phyloP scores from a whole-genome alignment of 2,888 invertebrate genomes.

The Aporophyla nigra region DNA sequence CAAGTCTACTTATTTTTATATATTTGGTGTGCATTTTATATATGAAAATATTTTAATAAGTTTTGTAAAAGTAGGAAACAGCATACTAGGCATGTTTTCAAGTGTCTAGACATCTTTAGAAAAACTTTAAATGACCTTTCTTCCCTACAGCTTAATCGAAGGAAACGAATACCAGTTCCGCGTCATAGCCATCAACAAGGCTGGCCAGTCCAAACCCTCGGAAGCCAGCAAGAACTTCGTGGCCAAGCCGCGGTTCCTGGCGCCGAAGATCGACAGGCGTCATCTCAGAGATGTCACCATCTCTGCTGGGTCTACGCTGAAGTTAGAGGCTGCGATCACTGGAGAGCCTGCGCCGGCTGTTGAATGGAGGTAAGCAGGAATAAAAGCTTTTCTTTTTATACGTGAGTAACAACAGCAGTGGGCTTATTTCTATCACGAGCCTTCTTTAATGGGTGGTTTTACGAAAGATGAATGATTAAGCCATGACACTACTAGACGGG shows the following conservation, averaged over 20 bases:
- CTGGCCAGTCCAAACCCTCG: conserved; percentile 98
- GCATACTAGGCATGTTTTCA: background rate
- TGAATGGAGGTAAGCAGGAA: conserved; percentile 93
- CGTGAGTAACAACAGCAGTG: background rate
- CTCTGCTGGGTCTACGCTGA: conserved; percentile 97
- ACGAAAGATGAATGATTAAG: background rate
- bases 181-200: conserved; percentile 98
- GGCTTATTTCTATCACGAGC: background rate
- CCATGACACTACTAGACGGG: background rate
- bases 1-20: background rate
- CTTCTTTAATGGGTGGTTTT: background rate
- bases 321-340: conserved; percentile 97
- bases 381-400: background rate
- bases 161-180: conserved; percentile 99
- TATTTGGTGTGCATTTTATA: background rate
- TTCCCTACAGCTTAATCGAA: conserved; percentile 93
- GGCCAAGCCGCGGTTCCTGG: conserved; percentile 96
- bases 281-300: conserved; percentile 97
- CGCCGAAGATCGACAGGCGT: conserved; percentile 98
- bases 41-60: background rate
- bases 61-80: background rate
- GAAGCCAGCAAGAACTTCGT: conserved; percentile 96
- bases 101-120: background rate
- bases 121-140: background rate
- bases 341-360: conserved; percentile 99